Conservation (phyloP, 2,113 vertebrate genomes). For the Limnothrissa miodon region DNA sequence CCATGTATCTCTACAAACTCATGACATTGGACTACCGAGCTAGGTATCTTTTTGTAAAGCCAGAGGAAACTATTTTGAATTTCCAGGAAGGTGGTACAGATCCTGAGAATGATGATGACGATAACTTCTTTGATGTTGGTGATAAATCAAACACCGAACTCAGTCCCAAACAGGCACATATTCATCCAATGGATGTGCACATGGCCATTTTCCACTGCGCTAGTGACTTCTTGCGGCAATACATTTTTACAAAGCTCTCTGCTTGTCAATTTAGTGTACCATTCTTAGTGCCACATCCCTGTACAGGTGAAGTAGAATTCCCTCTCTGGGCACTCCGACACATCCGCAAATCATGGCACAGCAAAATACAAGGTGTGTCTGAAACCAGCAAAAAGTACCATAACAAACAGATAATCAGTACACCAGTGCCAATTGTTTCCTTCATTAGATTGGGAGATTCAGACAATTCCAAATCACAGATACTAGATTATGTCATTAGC, state of each 20-base stretch:
- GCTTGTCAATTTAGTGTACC: slow-evolving; percentile 75
- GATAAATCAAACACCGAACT: too few relatives aligned
- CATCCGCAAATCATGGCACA: slow-evolving; percentile 63
- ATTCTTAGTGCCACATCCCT: slow-evolving; percentile 65
- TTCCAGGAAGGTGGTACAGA: too few relatives aligned
- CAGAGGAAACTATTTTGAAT: too few relatives aligned
- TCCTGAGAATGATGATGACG: too few relatives aligned
- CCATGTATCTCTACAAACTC: too few relatives aligned
- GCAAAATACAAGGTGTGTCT: slow-evolving; percentile 46
- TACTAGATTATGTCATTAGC: slow-evolving; percentile 69
- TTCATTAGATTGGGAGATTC: slow-evolving; percentile 70
- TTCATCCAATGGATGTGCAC: slow-evolving; percentile 74
- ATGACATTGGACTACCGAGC: too few relatives aligned
- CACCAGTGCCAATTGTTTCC: slow-evolving; percentile 62
- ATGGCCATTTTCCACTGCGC: slow-evolving; percentile 74
- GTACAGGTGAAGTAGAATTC: slow-evolving; percentile 57
- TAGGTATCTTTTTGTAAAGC: too few relatives aligned
- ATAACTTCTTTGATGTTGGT: too few relatives aligned
- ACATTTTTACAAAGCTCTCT: slow-evolving; percentile 68
- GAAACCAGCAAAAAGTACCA: neutral
- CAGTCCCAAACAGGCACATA: neutral
- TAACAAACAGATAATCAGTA: slow-evolving; percentile 58
- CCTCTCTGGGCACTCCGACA: slow-evolving; percentile 71
- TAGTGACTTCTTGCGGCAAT: slow-evolving; percentile 69
- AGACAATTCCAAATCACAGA: slow-evolving; percentile 74